phyloP scores from a whole-genome alignment of 2,797 vertebrate species.

The Chloroceryle amazona region DNA sequence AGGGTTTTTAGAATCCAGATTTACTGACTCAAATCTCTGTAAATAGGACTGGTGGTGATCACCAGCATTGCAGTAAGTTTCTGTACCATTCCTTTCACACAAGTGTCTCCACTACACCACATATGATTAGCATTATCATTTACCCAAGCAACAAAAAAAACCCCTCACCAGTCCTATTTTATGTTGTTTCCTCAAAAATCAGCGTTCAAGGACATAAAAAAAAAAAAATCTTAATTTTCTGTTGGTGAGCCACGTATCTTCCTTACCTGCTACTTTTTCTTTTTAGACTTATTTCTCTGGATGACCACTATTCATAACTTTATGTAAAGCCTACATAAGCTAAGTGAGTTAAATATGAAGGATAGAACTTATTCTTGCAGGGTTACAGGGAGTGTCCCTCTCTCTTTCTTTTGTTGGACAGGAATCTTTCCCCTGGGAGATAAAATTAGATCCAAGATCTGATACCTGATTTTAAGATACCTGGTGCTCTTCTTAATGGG shows the following conservation, averaged over 20 bases:
- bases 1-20: neutral
- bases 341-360: neutral
- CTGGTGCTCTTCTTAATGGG: neutral
- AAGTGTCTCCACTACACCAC: neutral
- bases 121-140: neutral
- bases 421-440: neutral
- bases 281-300: neutral
- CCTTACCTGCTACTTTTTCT: neutral
- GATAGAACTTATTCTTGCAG: neutral
- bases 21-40: neutral
- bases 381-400: neutral
- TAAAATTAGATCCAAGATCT: neutral
- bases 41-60: neutral
- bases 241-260: neutral
- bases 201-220: neutral
- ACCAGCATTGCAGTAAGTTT: neutral
- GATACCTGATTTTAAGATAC: neutral
- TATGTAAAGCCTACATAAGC: neutral
- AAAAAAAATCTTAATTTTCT: neutral
- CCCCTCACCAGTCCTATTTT: neutral
- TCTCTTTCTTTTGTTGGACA: neutral
- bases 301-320: neutral
- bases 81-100: neutral
- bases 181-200: neutral
- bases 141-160: fast-evolving